Base-by-base conservation (phyloP, 2,888 invertebrate genomes). In the Xestobium rufovillosum region DNA sequence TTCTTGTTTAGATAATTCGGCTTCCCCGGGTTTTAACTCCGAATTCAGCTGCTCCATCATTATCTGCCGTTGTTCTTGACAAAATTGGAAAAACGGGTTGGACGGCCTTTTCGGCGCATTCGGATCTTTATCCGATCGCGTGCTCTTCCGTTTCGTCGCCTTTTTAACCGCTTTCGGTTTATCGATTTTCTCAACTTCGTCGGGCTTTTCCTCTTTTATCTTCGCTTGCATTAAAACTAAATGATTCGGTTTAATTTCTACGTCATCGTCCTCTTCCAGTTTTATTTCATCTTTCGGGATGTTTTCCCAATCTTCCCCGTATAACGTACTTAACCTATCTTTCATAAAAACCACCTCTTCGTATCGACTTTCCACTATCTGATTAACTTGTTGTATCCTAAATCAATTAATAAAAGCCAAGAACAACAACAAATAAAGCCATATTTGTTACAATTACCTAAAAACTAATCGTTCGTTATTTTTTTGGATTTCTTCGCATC, bases 21-120 rank as follows among this genome's bases (percentile, higher is more conserved):
- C 68, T 37, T 80, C 80, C 8, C 74, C 74, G 25, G 76, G 71
- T 49, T 65, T 65, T 31, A 67, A 47, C 44, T 75, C 75, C 1
- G 74, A 65, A 43, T 69, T 70, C 14, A 79, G 64, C 53, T 79
- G 75, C 40, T 80, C 79, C 64, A 81, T 77, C 14, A 83, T 71
- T 11, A 80, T 61, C n/a, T 82, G 81, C 39, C 83, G 66, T 55
- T 83, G 83, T 52, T 83, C 83, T 67, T 83, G 83, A 49, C 83
- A 84, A 61, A 82, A 84, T 64, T 83, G 82, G 55, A 84, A 83
- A 63, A 83, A 83, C 31, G 84, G 83, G 72, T 84, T 84, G 35
- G 83, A 82, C 1, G 83, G 83, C 47, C 83, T 72, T 57, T 84
- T 84, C 1, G 84, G 83, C 31, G 83, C 83, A 64, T 82, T 81